Evolutionary conservation across 2,797 vertebrate genomes (phyloP).

Genomic region (Smutsia temminckii): DNA sequence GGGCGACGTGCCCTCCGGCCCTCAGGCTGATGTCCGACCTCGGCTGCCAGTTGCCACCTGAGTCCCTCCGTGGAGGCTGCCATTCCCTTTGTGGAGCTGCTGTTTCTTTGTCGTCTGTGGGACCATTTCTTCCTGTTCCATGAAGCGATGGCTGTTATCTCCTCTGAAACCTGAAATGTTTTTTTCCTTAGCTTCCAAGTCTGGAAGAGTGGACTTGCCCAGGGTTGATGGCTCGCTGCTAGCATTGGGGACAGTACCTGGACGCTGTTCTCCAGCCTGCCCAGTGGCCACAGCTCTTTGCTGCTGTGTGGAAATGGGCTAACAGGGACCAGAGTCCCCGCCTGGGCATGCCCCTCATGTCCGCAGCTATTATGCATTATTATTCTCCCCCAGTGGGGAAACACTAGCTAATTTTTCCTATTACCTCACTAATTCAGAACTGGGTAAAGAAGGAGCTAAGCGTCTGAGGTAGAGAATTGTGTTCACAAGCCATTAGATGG

Average conservation of each 20-base stretch:
- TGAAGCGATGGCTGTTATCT: background rate
- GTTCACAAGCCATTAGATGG: background rate
- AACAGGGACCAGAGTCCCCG: rapidly evolving
- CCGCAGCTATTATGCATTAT: background rate
- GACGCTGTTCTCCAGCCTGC: too few relatives aligned
- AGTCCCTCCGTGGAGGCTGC: background rate
- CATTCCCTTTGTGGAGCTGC: rapidly evolving
- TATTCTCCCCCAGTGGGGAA: background rate
- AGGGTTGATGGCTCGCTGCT: too few relatives aligned
- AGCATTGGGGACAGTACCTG: background rate
- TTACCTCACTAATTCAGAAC: background rate
- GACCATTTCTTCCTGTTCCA: background rate
- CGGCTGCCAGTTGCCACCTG: constrained; percentile 41
- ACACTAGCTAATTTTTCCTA: background rate
- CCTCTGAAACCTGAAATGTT: background rate
- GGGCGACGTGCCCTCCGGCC: background rate
- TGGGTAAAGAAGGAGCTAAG: background rate
- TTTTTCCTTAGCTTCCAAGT: background rate
- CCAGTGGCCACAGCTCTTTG: background rate
- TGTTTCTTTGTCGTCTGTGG: background rate
- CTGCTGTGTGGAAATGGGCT: background rate
- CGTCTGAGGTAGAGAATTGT: background rate
- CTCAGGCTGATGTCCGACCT: background rate
- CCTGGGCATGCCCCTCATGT: rapidly evolving
- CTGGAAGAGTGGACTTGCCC: background rate